These are phyloP conservation scores for Drosophila aldrichi DNA, from an alignment of 2,888 invertebrate species.

Conservation along the genomic window DNA sequence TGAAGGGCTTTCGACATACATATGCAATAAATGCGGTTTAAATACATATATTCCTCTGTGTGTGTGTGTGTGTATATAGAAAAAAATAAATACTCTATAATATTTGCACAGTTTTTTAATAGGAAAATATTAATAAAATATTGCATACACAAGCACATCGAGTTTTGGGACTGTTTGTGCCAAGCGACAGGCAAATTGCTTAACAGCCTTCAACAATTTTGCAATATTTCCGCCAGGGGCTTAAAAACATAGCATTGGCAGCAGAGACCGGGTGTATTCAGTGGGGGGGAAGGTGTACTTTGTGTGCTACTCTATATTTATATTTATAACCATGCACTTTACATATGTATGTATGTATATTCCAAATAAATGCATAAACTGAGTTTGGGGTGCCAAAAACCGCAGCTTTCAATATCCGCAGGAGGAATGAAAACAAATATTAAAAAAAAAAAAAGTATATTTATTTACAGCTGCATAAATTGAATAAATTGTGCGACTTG, in stretches of 20 bases:
- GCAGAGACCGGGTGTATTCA: neutral
- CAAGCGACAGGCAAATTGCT: conserved; percentile 65
- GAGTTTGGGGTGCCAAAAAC: conserved; percentile 59
- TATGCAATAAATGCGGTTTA: conserved; percentile 11
- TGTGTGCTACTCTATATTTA: conserved; percentile 53
- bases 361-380: conserved; percentile 61
- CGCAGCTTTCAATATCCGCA: conserved; percentile 74
- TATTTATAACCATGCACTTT: conserved; percentile 77
- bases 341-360: conserved; percentile 43
- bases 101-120: conserved; percentile 54
- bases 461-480: conserved; percentile 35
- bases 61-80: neutral
- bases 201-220: conserved; percentile 66
- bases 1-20: conserved; percentile 51
- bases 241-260: neutral
- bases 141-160: conserved; percentile 14
- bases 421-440: conserved; percentile 30
- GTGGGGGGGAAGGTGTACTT: neutral
- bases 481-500: conserved; percentile 43
- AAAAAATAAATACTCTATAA: conserved; percentile 1
- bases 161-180: conserved; percentile 48
- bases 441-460: neutral
- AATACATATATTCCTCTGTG: neutral
- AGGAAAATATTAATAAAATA: conserved; percentile 69
- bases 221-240: conserved; percentile 50